These are phyloP conservation scores for Glyptemys insculpta DNA, from an alignment of 2,797 vertebrate genomes.

Conservation along the genomic window DNA sequence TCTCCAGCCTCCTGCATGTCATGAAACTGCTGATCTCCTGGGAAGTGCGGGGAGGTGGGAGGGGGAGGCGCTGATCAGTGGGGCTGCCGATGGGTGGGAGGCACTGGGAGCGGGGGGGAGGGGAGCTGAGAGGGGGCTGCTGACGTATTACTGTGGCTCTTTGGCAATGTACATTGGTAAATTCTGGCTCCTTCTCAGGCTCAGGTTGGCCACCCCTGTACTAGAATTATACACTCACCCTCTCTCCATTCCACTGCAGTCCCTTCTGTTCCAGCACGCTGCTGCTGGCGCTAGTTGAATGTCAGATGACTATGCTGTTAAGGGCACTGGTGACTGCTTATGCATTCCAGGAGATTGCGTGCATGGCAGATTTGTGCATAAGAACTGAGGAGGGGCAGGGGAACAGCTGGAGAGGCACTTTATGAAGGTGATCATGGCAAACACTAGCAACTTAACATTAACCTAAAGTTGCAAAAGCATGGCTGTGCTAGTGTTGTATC, in stretches of 20 bases:
- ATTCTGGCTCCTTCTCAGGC: too few species aligned
- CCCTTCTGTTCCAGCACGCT: not conserved
- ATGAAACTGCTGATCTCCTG: too few species aligned
- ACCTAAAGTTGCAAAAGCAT: fast-evolving
- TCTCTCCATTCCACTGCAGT: not conserved
- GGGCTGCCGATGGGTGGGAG: too few species aligned
- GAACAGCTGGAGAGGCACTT: not conserved
- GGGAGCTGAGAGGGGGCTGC: too few species aligned
- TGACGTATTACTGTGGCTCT: too few species aligned
- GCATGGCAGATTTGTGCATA: not conserved
- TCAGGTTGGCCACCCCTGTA: not conserved
- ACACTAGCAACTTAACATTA: not conserved
- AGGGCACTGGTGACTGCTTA: not conserved
- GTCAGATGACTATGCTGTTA: not conserved
- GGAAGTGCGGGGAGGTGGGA: too few species aligned
- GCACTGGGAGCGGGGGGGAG: too few species aligned
- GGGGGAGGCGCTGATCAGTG: too few species aligned
- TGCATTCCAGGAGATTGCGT: too few species aligned
- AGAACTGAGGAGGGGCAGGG: not conserved
- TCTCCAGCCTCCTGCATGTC: too few species aligned
- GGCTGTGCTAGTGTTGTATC: not conserved
- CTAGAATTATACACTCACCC: not conserved
- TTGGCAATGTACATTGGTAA: too few species aligned
- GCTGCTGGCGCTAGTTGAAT: fast-evolving
- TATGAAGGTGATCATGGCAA: not conserved